These are phyloP conservation scores for Drosophila ananassae DNA, from an alignment of 1,140 invertebrate genomes.

Conservation along the genomic window DNA sequence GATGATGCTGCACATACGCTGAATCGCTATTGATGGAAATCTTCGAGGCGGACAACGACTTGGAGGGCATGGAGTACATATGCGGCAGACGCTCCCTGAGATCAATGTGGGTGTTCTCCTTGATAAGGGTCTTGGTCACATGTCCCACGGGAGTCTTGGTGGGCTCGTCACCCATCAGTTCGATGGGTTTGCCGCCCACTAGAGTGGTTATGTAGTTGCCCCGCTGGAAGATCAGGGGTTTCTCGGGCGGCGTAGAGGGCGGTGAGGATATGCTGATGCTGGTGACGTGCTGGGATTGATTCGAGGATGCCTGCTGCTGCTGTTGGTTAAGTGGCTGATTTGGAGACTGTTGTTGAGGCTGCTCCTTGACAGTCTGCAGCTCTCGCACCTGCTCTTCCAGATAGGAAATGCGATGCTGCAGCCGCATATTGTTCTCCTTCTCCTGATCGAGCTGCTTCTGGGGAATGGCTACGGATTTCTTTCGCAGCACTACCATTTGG, in stretches of 20 bases:
- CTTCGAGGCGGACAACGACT: conserved; percentile 80
- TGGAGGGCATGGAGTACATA: conserved; percentile 73
- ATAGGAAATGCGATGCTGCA: conserved; percentile 94
- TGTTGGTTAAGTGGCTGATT: conserved; percentile 26
- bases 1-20: conserved; percentile 70
- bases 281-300: conserved; percentile 73
- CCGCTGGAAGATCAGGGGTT: conserved; percentile 77
- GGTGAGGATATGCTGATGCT: conserved; percentile 83
- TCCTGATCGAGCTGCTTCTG: conserved; percentile 75
- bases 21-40: conserved; percentile 83
- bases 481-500: conserved; percentile 86
- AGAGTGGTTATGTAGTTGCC: conserved; percentile 83
- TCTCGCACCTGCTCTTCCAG: conserved; percentile 94
- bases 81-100: conserved; percentile 55
- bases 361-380: conserved; percentile 85
- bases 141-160: conserved; percentile 46
- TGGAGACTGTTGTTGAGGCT: conserved; percentile 25
- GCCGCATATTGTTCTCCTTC: conserved; percentile 91
- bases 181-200: conserved; percentile 82
- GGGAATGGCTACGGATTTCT: conserved; percentile 64
- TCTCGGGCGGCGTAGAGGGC: conserved; percentile 71
- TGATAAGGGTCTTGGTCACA: conserved; percentile 80
- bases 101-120: conserved; percentile 78
- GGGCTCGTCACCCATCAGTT: conserved; percentile 61
- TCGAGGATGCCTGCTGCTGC: conserved; percentile 27